Evolutionary conservation across 1,140 invertebrate genomes (phyloP).

Genomic region (Neodiprion fabricii): DNA sequence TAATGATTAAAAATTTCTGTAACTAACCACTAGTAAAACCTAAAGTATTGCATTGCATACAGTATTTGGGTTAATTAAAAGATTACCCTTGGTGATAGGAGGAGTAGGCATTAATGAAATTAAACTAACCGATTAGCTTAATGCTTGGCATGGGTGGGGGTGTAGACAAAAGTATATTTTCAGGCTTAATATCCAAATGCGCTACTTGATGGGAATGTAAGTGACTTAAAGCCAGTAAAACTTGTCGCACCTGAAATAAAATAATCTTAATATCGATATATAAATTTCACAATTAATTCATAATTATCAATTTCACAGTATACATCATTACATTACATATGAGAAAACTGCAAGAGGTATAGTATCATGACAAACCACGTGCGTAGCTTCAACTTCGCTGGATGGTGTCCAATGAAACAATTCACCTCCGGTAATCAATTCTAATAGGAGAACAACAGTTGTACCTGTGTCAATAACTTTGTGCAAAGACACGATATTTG

Average conservation of each 20-base stretch:
- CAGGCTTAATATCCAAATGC: slow-evolving; percentile 75
- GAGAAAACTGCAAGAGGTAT: too few relatives aligned
- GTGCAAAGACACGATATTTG: slow-evolving; percentile 68
- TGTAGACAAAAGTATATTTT: slow-evolving; percentile 70
- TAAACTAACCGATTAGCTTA: slow-evolving; percentile 59
- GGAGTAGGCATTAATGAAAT: slow-evolving; percentile 15
- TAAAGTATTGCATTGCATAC: slow-evolving; percentile 41
- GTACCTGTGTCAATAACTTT: slow-evolving; percentile 70
- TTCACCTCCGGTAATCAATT: slow-evolving; percentile 70
- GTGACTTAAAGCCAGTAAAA: slow-evolving; percentile 71
- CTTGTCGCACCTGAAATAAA: slow-evolving; percentile 64
- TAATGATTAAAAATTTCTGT: too few relatives aligned
- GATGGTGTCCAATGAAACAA: slow-evolving; percentile 69
- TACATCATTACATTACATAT: not conserved
- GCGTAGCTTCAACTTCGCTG: slow-evolving; percentile 71
- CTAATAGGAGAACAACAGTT: slow-evolving; percentile 71
- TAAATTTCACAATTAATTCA: too few relatives aligned
- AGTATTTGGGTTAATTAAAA: slow-evolving; percentile 59
- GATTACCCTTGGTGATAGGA: not conserved
- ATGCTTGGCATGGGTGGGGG: slow-evolving; percentile 64
- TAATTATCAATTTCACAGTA: not conserved
- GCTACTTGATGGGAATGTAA: slow-evolving; percentile 73
- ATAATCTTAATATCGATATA: slow-evolving; percentile 10
- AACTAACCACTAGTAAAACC: too few relatives aligned
- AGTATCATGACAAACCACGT: slow-evolving; percentile 53